phyloP scores from a whole-genome alignment of 2,888 invertebrate genomes.

The Leptopilina myrica region DNA sequence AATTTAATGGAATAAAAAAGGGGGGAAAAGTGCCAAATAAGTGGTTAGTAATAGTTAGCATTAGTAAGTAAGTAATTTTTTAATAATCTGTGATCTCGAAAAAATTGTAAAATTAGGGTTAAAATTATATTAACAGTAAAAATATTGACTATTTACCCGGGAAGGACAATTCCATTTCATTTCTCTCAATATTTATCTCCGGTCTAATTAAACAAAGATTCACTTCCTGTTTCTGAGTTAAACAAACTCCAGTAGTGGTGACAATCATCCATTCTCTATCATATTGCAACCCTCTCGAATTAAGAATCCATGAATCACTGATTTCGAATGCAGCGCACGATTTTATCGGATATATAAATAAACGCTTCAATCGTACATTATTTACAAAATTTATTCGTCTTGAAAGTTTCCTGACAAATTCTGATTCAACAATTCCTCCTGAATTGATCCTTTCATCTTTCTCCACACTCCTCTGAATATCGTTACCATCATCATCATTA shows the following conservation, averaged over 20 bases:
- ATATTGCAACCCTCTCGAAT: conserved; percentile 87
- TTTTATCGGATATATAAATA: conserved; percentile 92
- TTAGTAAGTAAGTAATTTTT: no score
- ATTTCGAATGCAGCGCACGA: conserved; percentile 91
- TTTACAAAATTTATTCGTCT: conserved; percentile 24
- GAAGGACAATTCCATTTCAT: conserved; percentile 80
- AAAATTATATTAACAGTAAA: not conserved
- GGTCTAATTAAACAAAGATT: conserved; percentile 89
- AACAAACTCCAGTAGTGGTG: conserved; percentile 86
- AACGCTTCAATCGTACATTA: conserved; percentile 71
- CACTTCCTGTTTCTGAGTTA: conserved; percentile 92
- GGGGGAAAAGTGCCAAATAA: no score
- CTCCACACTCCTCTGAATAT: not conserved
- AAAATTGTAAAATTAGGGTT: no score
- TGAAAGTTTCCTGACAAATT: not conserved
- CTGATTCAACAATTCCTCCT: conserved; percentile 40
- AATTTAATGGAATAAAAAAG: no score
- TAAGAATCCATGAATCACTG: conserved; percentile 83
- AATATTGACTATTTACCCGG: conserved; percentile 77
- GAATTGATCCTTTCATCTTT: not conserved
- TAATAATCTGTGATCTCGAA: no score
- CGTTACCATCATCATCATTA: not conserved
- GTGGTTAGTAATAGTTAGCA: no score
- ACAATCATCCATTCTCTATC: conserved; percentile 97
- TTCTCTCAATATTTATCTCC: conserved; percentile 80